phyloP scores from a whole-genome alignment of 2,797 vertebrate genomes.

The Gallirallus australis region DNA sequence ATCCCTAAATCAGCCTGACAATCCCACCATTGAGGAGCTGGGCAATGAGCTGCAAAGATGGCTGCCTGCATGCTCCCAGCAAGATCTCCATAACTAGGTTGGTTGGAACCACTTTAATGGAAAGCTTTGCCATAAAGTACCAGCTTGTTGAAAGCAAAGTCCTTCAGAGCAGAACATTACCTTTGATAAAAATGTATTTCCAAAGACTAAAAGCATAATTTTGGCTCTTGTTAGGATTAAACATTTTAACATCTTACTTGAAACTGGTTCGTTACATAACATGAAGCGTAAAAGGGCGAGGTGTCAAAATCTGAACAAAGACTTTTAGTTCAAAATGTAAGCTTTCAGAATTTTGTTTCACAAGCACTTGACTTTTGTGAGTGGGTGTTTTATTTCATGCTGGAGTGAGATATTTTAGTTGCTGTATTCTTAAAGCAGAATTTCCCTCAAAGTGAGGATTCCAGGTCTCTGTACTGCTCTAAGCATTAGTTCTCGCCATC shows the following conservation, averaged over 20 bases:
- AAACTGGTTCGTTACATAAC: neutral
- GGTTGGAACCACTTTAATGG: neutral
- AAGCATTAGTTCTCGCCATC: neutral
- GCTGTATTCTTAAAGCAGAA: conserved; percentile 18
- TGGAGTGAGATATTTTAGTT: conserved; percentile 28
- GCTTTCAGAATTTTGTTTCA: conserved; percentile 42
- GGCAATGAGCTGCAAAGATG: neutral
- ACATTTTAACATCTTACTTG: neutral
- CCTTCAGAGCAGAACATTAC: neutral
- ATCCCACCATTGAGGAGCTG: neutral
- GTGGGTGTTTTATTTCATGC: conserved; percentile 27
- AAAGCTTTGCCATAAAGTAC: neutral
- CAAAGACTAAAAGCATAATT: neutral
- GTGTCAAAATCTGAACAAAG: conserved; percentile 16
- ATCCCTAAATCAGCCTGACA: neutral
- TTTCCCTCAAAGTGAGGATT: neutral
- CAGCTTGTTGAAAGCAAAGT: neutral
- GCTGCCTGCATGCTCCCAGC: neutral
- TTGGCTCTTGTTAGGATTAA: neutral
- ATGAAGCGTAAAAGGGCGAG: neutral
- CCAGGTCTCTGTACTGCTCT: neutral
- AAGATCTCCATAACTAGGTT: neutral
- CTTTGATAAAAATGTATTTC: neutral
- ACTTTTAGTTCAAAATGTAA: neutral
- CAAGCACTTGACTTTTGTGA: conserved; percentile 23